Conservation (phyloP, 2,888 invertebrate species). For the Cancer borealis region DNA sequence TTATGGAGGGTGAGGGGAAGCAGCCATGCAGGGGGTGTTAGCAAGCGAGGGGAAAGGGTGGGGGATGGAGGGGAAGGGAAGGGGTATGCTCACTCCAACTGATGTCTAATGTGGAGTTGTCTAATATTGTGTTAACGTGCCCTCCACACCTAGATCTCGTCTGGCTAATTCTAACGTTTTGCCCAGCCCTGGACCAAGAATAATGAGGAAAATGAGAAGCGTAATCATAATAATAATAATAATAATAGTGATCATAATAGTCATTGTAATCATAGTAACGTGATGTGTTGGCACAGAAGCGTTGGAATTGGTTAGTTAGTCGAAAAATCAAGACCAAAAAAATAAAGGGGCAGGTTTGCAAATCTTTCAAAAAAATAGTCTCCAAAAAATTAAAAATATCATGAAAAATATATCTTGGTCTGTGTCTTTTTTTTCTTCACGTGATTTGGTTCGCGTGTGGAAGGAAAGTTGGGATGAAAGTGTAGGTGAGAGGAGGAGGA, state of each 20-base stretch:
- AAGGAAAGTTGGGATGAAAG: slow-evolving; percentile 21
- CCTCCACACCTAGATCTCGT: slow-evolving; percentile 73
- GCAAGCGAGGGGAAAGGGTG: slow-evolving; percentile 18
- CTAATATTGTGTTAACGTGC: slow-evolving; percentile 64
- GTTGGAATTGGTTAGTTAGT: slow-evolving; percentile 53
- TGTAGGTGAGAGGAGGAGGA: background rate
- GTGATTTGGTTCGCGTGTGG: slow-evolving; percentile 15
- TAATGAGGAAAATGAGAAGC: slow-evolving; percentile 59
- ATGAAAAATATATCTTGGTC: background rate
- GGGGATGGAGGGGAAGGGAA: slow-evolving; percentile 37
- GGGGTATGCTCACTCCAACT: slow-evolving; percentile 56
- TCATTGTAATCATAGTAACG: slow-evolving; percentile 31
- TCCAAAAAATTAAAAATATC: background rate
- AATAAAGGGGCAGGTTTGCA: background rate
- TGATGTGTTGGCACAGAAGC: slow-evolving; percentile 60
- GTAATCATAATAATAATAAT: slow-evolving; percentile 57
- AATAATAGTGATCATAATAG: slow-evolving; percentile 12
- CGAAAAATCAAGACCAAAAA: background rate
- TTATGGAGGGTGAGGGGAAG: background rate
- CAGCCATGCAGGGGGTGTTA: slow-evolving; percentile 37
- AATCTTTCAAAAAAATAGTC: background rate
- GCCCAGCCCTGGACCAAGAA: slow-evolving; percentile 76
- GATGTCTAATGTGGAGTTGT: slow-evolving; percentile 69
- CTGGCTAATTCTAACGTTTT: slow-evolving; percentile 75
- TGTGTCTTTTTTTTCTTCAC: background rate